A percentile compares a stretch with the other conserved stretches of the same genome.
Conservation (phyloP, 2,888 invertebrate species). For the Tipula vernalis region DNA sequence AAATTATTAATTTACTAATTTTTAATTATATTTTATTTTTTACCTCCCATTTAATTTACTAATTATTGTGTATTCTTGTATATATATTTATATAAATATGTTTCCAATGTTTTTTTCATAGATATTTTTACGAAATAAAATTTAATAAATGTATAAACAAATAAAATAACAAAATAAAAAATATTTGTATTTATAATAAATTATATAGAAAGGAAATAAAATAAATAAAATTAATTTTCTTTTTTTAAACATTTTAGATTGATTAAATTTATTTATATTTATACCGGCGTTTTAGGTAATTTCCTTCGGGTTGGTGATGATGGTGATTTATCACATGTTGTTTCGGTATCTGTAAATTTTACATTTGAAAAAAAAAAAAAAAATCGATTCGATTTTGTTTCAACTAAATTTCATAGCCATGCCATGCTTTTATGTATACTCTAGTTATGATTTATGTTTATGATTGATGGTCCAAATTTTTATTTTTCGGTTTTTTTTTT, state of each 20-base stretch:
- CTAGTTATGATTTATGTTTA: not conserved
- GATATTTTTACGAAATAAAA: not conserved
- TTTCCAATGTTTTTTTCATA: not conserved
- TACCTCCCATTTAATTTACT: not conserved
- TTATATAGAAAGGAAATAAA: not conserved
- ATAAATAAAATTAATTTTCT: not conserved
- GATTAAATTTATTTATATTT: conserved; percentile 38
- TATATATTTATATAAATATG: not conserved
- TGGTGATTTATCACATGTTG: conserved; percentile 63
- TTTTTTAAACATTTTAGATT: not conserved
- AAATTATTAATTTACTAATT: not conserved
- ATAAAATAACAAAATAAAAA: not conserved
- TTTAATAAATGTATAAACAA: not conserved
- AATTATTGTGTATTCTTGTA: not conserved
- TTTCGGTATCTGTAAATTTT: conserved; percentile 58
- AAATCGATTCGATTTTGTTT: not conserved
- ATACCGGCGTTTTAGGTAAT: conserved; percentile 95
- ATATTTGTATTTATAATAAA: not conserved
- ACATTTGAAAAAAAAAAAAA: not conserved
- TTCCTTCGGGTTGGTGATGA: conserved; percentile 85
- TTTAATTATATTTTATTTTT: not conserved
- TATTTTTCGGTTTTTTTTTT: not conserved
- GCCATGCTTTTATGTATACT: not conserved
- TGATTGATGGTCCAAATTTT: not conserved
- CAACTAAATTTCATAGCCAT: not conserved